Percentiles rank a stretch among this genome's conserved stretches.
Evolutionary conservation across 1,140 invertebrate species (phyloP).

Genomic region (Drosophila malerkotliana): DNA sequence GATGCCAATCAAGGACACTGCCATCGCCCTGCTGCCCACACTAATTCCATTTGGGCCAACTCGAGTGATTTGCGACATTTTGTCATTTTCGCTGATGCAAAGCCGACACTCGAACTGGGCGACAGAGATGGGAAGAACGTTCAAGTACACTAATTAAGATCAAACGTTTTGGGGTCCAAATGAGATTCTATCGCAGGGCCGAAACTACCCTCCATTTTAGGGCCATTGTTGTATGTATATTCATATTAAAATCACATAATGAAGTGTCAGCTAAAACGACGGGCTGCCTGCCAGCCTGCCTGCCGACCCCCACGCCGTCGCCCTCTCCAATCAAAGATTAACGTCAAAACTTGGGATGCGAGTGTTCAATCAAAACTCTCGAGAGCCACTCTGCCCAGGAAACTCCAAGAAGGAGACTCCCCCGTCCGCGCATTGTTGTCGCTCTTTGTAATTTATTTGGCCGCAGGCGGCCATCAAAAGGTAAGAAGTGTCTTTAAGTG

Average conservation of each 20-base stretch:
- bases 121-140: slow-evolving; percentile 34
- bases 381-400: slow-evolving; percentile 12
- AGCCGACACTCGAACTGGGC: slow-evolving; percentile 66
- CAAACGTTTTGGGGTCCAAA: slow-evolving; percentile 68
- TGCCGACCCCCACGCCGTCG: not conserved
- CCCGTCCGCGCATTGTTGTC: slow-evolving; percentile 41
- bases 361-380: slow-evolving; percentile 74
- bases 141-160: slow-evolving; percentile 82
- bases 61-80: slow-evolving; percentile 76
- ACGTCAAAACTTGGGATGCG: slow-evolving; percentile 76
- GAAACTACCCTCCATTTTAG: slow-evolving; percentile 24
- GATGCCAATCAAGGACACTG: slow-evolving; percentile 67
- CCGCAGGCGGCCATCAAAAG: slow-evolving; percentile 66
- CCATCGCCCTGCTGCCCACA: not conserved
- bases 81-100: slow-evolving; percentile 79
- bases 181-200: slow-evolving; percentile 63
- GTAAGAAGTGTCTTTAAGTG: slow-evolving; percentile 64
- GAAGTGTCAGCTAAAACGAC: slow-evolving; percentile 75
- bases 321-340: slow-evolving; percentile 70
- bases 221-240: slow-evolving; percentile 51
- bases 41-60: slow-evolving; percentile 11
- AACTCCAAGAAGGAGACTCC: not conserved
- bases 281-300: not conserved
- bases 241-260: slow-evolving; percentile 80
- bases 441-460: slow-evolving; percentile 61